phyloP scores from a whole-genome alignment of 2,113 vertebrate species.

The Eurystomus gularis region DNA sequence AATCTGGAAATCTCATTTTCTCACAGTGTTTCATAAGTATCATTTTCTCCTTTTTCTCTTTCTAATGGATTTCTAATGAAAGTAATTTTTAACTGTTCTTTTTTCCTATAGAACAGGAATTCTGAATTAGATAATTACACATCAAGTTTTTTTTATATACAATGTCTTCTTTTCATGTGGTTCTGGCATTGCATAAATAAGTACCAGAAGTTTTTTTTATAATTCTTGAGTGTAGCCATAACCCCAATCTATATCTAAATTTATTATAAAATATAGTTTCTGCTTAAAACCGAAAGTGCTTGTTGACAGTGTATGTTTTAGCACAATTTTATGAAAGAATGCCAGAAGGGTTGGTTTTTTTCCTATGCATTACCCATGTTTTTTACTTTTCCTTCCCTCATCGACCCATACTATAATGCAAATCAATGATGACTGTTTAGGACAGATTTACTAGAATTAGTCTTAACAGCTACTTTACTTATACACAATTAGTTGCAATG shows the following conservation, averaged over 20 bases:
- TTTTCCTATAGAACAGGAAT: not conserved
- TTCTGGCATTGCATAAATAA: not conserved
- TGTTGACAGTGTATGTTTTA: not conserved
- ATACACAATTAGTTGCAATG: constrained; percentile 55
- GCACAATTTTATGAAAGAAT: not conserved
- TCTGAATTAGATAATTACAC: not conserved
- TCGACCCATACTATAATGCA: not conserved
- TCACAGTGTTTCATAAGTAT: not conserved
- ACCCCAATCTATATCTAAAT: not conserved
- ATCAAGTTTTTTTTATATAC: not conserved
- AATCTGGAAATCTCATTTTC: not conserved
- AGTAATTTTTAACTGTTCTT: not conserved
- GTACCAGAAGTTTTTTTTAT: not conserved
- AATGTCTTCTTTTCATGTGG: rapidly evolving
- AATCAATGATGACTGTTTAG: constrained; percentile 49
- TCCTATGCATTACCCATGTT: not conserved
- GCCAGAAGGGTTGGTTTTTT: rapidly evolving
- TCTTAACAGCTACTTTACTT: constrained; percentile 56
- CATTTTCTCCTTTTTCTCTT: not conserved
- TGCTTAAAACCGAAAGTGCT: not conserved
- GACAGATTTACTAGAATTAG: constrained; percentile 52
- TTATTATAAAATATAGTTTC: not conserved
- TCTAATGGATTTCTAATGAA: not conserved
- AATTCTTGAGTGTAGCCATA: not conserved
- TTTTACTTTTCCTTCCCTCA: constrained; percentile 29